A percentile compares a stretch with the other conserved stretches of the same genome.
These are phyloP conservation scores for Nothocercus nigrocapillus DNA, from an alignment of 2,113 vertebrate genomes.

Conservation along the genomic window DNA sequence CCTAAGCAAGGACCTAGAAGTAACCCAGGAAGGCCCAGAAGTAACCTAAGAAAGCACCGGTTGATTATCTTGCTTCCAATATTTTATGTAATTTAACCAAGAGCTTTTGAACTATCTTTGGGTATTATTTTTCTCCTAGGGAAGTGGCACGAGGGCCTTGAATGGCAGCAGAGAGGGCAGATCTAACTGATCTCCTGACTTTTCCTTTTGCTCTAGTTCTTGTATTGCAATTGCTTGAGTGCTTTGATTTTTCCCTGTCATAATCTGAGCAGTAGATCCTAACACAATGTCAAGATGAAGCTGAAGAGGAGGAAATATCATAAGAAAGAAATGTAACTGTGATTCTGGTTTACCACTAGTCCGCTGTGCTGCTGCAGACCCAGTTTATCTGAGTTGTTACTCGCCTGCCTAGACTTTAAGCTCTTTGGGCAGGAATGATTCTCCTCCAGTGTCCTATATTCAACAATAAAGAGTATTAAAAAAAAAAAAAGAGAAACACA, in stretches of 20 bases:
- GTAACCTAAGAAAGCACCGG: not conserved
- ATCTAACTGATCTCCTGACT: not conserved
- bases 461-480: not conserved
- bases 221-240: not conserved
- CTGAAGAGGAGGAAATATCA: not conserved
- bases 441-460: accelerated
- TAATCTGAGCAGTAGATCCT: not conserved
- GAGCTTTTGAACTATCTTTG: not conserved
- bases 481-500: not conserved
- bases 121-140: not conserved
- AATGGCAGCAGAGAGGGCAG: not conserved
- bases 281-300: not conserved
- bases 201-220: not conserved
- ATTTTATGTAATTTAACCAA: not conserved
- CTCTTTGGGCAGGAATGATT: not conserved
- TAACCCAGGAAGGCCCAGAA: too few species aligned
- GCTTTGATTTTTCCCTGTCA: not conserved
- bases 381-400: not conserved
- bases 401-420: not conserved
- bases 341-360: not conserved
- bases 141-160: not conserved
- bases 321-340: not conserved
- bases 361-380: not conserved
- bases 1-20: too few species aligned
- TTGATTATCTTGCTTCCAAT: not conserved